These are phyloP conservation scores for Xiphophorus hellerii DNA, from an alignment of 2,113 vertebrate species.

Conservation along the genomic window DNA sequence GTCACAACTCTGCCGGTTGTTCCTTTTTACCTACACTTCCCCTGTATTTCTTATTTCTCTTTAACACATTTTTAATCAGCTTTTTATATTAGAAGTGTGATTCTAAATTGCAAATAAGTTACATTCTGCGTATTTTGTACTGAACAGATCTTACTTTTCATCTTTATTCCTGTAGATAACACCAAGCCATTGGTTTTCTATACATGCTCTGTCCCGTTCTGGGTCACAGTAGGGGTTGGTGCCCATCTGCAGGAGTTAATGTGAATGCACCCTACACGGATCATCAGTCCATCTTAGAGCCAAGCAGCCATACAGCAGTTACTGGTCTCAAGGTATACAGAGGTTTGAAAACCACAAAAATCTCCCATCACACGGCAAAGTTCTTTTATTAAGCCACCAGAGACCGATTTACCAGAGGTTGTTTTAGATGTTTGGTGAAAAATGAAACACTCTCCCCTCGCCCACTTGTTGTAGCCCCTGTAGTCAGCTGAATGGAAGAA, in stretches of 20 bases:
- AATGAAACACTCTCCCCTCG: too few relatives aligned
- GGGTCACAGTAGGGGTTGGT: background rate
- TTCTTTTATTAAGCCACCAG: background rate
- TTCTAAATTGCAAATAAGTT: background rate
- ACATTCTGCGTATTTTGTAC: slow-evolving; percentile 11
- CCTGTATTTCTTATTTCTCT: slow-evolving; percentile 16
- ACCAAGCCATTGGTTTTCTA: background rate
- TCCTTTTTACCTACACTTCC: slow-evolving; percentile 25
- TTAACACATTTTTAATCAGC: slow-evolving; percentile 26
- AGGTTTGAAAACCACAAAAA: background rate
- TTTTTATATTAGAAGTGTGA: slow-evolving; percentile 16
- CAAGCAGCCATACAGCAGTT: background rate
- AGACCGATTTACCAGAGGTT: background rate
- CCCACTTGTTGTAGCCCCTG: too few relatives aligned
- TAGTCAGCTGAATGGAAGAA: too few relatives aligned
- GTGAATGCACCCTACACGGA: background rate
- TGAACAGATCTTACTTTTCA: background rate
- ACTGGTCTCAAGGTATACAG: background rate
- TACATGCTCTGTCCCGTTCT: background rate
- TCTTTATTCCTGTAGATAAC: background rate
- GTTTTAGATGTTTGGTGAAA: too few relatives aligned
- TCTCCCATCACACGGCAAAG: background rate
- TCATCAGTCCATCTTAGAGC: background rate
- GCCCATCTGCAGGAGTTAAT: background rate
- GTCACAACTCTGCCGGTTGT: slow-evolving; percentile 13